Conservation (phyloP, 2,797 vertebrate genomes). For the Tiaroga cobitis region DNA sequence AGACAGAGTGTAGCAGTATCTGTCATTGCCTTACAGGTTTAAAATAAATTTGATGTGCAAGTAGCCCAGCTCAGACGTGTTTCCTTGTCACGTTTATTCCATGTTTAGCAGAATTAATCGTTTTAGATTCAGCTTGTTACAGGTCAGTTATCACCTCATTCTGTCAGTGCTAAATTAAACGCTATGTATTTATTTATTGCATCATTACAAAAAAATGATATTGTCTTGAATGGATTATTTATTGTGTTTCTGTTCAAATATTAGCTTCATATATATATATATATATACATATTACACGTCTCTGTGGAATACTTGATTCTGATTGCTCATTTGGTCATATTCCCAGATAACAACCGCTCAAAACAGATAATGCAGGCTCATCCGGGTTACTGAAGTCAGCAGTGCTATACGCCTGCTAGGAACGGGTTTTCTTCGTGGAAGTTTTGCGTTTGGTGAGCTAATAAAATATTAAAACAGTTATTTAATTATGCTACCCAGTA, state of each 20-base stretch:
- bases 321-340: no score
- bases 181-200: conserved; percentile 10
- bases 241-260: background rate
- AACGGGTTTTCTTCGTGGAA: no score
- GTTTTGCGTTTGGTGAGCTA: no score
- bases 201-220: background rate
- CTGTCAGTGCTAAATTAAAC: conserved; percentile 63
- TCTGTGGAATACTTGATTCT: no score
- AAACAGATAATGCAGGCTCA: no score
- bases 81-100: conserved; percentile 64
- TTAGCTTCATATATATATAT: background rate
- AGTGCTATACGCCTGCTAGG: no score
- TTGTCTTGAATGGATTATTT: background rate
- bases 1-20: conserved; percentile 50
- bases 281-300: no score
- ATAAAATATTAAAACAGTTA: no score
- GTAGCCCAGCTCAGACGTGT: conserved; percentile 51
- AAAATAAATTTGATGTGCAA: conserved; percentile 68
- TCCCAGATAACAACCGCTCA: no score
- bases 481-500: no score
- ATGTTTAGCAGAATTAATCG: conserved; percentile 65
- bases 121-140: conserved; percentile 2
- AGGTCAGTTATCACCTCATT: conserved; percentile 46
- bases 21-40: conserved; percentile 69
- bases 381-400: no score